Percentiles rank a stretch among this genome's conserved stretches.
Evolutionary conservation across 2,113 vertebrate species (phyloP).

Genomic region (Prolemur simus): DNA sequence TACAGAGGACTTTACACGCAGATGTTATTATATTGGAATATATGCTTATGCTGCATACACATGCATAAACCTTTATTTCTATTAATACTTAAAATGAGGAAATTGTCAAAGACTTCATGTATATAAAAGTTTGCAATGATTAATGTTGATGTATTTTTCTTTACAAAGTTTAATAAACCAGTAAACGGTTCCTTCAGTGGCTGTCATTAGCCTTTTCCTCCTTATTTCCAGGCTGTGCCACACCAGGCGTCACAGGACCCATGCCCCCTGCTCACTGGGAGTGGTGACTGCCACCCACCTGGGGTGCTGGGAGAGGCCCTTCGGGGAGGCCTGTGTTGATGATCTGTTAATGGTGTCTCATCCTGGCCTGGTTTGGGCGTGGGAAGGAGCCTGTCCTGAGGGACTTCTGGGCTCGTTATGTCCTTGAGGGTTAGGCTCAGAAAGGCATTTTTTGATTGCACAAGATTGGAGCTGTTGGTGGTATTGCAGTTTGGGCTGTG

Average conservation of each 20-base stretch:
- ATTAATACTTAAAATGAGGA: background rate
- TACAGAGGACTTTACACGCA: background rate
- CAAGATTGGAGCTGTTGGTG: background rate
- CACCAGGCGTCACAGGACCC: background rate
- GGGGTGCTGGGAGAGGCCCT: background rate
- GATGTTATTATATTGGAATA: background rate
- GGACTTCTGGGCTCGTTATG: background rate
- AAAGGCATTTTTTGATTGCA: background rate
- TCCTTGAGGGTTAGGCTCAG: background rate
- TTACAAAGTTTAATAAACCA: conserved; percentile 59
- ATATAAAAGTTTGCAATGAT: conserved; percentile 20
- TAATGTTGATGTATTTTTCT: conserved; percentile 45
- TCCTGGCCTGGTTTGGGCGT: background rate
- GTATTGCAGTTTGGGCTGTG: background rate
- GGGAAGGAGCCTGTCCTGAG: background rate
- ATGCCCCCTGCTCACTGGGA: background rate
- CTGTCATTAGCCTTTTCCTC: conserved; percentile 33
- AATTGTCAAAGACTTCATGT: conserved; percentile 1
- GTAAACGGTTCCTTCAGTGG: conserved; percentile 33
- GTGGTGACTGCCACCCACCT: background rate
- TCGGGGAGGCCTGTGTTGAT: background rate
- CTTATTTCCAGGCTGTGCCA: background rate
- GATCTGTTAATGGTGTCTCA: background rate
- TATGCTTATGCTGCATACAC: background rate
- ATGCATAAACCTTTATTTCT: background rate